Evolutionary conservation across 53 echinoderm and acorn worm species (phyloP).

Genomic region (Holothuria leucospilota): DNA sequence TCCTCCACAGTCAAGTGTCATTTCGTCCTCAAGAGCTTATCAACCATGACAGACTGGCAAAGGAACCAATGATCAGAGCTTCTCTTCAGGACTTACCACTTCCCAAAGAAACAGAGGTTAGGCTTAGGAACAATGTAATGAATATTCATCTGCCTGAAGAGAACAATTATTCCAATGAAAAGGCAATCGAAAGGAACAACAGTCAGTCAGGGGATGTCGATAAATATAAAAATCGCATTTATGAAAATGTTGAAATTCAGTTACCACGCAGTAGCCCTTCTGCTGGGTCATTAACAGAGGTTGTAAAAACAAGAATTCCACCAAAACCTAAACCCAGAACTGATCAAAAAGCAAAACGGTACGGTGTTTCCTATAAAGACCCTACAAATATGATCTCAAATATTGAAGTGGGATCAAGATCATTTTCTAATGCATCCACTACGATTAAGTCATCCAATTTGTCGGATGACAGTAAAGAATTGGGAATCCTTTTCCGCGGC

Average conservation of each 20-base stretch:
- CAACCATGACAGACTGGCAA: constrained; percentile 44
- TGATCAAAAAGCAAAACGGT: constrained; percentile 84
- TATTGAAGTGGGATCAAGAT: constrained; percentile 55
- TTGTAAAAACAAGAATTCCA: constrained; percentile 72
- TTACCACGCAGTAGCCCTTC: constrained; percentile 23
- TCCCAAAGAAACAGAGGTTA: constrained; percentile 2
- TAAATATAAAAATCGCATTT: constrained; percentile 62
- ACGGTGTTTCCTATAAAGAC: constrained; percentile 86
- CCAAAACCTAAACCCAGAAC: constrained; percentile 66
- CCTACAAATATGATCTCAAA: constrained; percentile 65
- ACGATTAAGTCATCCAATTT: constrained; percentile 42
- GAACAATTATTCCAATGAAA: constrained; percentile 42
- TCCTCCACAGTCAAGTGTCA: constrained; percentile 71
- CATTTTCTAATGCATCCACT: constrained; percentile 64
- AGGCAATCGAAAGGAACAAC: constrained; percentile 54
- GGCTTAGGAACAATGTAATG: constrained; percentile 1
- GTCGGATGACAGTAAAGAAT: constrained; percentile 57
- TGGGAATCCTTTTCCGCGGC: constrained; percentile 42
- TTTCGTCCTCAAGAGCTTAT: constrained; percentile 51
- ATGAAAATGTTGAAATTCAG: constrained; percentile 83
- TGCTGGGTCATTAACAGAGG: constrained; percentile 68
- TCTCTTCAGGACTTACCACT: constrained; percentile 45
- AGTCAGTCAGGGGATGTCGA: background rate
- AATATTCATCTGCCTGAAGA: constrained; percentile 2
- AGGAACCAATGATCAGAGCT: constrained; percentile 58